phyloP scores from a whole-genome alignment of 2,888 invertebrate species.

The Ormyrus pomaceus region DNA sequence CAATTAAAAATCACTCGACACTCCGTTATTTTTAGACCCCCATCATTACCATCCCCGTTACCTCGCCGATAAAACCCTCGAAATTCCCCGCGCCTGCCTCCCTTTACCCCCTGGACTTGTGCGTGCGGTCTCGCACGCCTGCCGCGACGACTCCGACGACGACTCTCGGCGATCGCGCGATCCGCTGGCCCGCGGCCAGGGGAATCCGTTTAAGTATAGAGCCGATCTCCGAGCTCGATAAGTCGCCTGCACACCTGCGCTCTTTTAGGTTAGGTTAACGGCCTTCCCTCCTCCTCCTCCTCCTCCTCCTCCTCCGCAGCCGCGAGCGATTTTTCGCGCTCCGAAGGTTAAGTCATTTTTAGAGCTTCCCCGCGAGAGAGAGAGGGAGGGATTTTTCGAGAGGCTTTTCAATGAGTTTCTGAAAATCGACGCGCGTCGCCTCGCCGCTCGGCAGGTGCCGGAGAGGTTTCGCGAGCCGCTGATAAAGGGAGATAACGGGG shows the following conservation, averaged over 20 bases:
- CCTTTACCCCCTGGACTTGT: no score
- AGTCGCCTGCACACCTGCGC: constrained; percentile 34
- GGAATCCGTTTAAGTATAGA: constrained; percentile 49
- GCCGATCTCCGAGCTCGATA: constrained; percentile 42
- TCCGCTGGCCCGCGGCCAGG: constrained; percentile 42
- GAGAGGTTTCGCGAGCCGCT: no score
- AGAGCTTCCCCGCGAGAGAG: constrained; percentile 15
- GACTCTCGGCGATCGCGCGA: background rate
- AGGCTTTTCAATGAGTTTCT: no score
- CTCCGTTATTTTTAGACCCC: no score
- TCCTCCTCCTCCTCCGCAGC: background rate
- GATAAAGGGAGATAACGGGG: no score
- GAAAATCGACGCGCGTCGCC: no score
- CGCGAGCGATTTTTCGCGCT: constrained; percentile 13
- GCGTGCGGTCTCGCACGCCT: no score
- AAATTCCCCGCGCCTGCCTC: background rate
- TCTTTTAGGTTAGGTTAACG: constrained; percentile 47
- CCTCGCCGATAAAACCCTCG: no score
- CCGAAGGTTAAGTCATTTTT: constrained; percentile 53
- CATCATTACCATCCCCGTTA: no score
- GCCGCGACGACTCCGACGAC: background rate
- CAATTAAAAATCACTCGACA: no score
- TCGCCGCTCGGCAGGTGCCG: no score
- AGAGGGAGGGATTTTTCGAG: no score
- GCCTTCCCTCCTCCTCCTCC: constrained; percentile 25